These are phyloP conservation scores for Nasonia oneida DNA, from an alignment of 2,888 invertebrate genomes.

Conservation along the genomic window DNA sequence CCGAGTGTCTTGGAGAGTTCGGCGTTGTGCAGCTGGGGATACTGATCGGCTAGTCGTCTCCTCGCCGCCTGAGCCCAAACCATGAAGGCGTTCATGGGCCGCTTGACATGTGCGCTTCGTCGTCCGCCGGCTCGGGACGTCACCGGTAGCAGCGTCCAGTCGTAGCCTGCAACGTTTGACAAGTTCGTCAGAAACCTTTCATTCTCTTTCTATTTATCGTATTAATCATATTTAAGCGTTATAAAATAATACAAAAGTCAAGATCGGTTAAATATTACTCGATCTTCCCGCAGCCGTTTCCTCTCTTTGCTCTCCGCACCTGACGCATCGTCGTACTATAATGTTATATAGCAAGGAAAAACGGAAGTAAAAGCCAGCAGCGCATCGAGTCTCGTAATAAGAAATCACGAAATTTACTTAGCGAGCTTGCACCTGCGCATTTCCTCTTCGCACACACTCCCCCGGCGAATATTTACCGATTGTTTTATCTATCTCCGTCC, in stretches of 20 bases:
- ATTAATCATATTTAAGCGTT: no score
- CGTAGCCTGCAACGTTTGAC: conserved; percentile 71
- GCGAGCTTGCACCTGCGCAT: conserved; percentile 43
- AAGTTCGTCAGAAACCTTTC: no score
- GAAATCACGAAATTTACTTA: conserved; percentile 30
- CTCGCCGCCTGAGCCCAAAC: conserved; percentile 98
- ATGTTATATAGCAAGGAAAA: background rate
- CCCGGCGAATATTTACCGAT: conserved; percentile 36
- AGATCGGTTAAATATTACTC: background rate
- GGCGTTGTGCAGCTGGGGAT: conserved; percentile 97
- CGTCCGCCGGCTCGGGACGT: conserved; percentile 76
- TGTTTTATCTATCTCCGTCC: conserved; percentile 35
- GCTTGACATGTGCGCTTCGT: conserved; percentile 88
- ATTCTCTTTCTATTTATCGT: no score
- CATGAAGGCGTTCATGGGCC: conserved; percentile 99
- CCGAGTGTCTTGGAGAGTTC: conserved; percentile 97
- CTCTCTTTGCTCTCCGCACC: background rate
- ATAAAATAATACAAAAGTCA: background rate
- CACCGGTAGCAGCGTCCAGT: conserved; percentile 77
- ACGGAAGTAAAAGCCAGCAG: conserved; percentile 9
- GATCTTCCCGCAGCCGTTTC: background rate
- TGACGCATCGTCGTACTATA: background rate
- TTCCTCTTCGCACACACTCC: background rate
- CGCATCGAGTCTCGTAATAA: background rate
- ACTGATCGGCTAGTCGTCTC: conserved; percentile 93